Evolutionary conservation across 53 echinoderm and acorn worm species (phyloP).

Genomic region (Pentamera pediparva): DNA sequence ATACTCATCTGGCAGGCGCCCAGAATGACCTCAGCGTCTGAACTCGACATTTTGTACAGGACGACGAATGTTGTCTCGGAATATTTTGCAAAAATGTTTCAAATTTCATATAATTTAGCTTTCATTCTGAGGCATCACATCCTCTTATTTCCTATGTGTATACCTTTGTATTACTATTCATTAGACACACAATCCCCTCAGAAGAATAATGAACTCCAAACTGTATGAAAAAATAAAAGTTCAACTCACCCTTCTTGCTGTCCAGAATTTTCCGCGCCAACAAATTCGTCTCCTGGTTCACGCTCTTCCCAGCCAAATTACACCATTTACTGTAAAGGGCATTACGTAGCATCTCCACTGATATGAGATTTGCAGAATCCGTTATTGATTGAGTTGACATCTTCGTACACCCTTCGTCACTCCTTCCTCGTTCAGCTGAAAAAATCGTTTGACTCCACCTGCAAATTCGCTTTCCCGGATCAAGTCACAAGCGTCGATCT

Average conservation of each 20-base stretch:
- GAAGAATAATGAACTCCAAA: too few species aligned
- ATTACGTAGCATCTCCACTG: constrained; percentile 88
- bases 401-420: neutral
- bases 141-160: too few species aligned
- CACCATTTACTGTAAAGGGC: constrained; percentile 99
- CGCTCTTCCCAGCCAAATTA: constrained; percentile 75
- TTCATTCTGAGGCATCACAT: too few species aligned
- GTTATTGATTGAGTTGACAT: constrained; percentile 9
- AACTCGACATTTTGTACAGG: too few species aligned
- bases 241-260: constrained; percentile 81
- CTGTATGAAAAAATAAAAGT: too few species aligned
- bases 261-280: constrained; percentile 73
- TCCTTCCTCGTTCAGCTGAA: neutral
- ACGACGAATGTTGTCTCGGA: too few species aligned
- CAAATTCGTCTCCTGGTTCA: constrained; percentile 73
- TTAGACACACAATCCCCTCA: too few species aligned
- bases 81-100: too few species aligned
- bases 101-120: too few species aligned
- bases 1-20: too few species aligned
- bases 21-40: too few species aligned
- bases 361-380: constrained; percentile 66
- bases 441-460: constrained; percentile 2
- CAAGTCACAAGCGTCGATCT: constrained; percentile 34
- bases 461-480: neutral
- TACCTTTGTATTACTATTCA: too few species aligned